Conservation (phyloP, 2,888 invertebrate genomes). For the Dusona sp. region DNA sequence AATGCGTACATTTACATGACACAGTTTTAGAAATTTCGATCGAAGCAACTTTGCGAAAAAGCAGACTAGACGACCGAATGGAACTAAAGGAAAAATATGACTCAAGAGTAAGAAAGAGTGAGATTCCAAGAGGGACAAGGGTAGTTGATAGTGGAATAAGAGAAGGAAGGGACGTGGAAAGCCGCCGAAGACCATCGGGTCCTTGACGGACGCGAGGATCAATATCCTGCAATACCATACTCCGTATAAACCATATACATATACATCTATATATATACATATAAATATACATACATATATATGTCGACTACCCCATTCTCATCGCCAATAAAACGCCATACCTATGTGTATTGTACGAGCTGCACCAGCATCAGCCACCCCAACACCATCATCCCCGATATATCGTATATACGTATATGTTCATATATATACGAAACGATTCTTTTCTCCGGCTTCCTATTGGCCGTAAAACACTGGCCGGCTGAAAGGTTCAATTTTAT, state of each 20-base stretch:
- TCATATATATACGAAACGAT: constrained; percentile 78
- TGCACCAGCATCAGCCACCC: constrained; percentile 58
- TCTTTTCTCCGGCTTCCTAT: constrained; percentile 82
- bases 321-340: constrained; percentile 84
- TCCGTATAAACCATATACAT: constrained; percentile 80
- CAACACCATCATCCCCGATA: constrained; percentile 40
- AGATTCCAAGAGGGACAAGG: constrained; percentile 43
- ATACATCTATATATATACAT: constrained; percentile 75
- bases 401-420: constrained; percentile 39
- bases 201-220: constrained; percentile 85
- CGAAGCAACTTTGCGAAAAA: constrained; percentile 43
- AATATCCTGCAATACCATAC: constrained; percentile 84
- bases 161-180: constrained; percentile 71
- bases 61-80: constrained; percentile 40
- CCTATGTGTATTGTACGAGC: constrained; percentile 81
- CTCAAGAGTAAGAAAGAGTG: constrained; percentile 29
- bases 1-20: constrained; percentile 38
- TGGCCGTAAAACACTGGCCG: constrained; percentile 84
- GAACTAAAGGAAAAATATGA: constrained; percentile 12
- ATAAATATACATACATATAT: constrained; percentile 60
- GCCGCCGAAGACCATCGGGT: constrained; percentile 82
- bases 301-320: constrained; percentile 79
- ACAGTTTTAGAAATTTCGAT: constrained; percentile 57
- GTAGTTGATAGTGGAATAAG: constrained; percentile 67
- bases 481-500: constrained; percentile 84